A percentile compares a stretch with the other conserved stretches of the same genome.
Evolutionary conservation across 2,888 invertebrate genomes (phyloP).

Genomic region (Caenorhabditis sp.): DNA sequence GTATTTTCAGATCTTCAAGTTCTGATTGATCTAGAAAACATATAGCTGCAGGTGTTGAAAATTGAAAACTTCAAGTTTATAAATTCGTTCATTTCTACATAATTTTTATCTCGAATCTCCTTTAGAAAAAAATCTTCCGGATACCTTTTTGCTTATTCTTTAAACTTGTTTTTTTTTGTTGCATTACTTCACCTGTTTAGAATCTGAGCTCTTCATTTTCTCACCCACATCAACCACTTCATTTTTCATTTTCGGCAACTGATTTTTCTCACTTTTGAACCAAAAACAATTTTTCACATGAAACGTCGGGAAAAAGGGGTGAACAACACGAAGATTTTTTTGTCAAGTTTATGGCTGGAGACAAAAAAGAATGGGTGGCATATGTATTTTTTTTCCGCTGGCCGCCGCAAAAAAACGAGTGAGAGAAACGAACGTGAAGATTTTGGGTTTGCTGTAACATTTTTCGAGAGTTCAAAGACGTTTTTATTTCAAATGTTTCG

Average conservation of each 20-base stretch:
- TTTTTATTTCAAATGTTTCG: no score
- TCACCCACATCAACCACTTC: neutral
- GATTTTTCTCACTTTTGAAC: neutral
- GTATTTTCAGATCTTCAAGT: no score
- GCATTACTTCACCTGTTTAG: no score
- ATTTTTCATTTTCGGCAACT: neutral
- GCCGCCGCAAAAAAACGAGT: neutral
- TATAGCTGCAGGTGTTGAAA: no score
- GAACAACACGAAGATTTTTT: no score
- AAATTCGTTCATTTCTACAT: no score
- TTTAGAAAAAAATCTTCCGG: no score
- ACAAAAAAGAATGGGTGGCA: neutral
- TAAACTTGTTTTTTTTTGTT: no score
- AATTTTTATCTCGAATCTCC: no score
- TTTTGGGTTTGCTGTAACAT: neutral
- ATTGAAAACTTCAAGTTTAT: no score
- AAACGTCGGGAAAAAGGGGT: neutral
- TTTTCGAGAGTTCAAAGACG: neutral
- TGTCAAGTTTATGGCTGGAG: neutral
- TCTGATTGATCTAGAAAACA: no score
- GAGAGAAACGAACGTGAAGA: neutral
- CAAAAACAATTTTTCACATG: neutral
- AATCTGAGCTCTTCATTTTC: neutral
- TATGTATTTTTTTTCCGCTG: neutral
- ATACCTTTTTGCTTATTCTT: no score